These are phyloP conservation scores for Folsomia manolachei DNA, from an alignment of 2,888 invertebrate genomes.

Conservation along the genomic window DNA sequence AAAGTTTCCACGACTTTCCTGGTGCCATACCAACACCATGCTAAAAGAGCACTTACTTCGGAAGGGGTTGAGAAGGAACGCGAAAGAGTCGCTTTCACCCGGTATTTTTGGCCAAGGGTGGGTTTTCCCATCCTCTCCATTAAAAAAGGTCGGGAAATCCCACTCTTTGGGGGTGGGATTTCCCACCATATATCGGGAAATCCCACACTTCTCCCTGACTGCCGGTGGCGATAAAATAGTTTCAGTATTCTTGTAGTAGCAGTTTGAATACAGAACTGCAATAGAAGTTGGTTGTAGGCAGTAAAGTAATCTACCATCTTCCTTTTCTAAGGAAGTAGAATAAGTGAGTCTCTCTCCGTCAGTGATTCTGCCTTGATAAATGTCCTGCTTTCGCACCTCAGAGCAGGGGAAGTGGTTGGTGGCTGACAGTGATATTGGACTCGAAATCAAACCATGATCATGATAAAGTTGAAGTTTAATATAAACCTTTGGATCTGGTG, in stretches of 20 bases:
- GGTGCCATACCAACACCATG: not conserved
- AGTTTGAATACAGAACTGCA: not conserved
- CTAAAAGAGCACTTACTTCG: too few species aligned
- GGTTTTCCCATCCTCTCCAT: too few species aligned
- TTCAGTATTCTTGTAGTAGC: too few species aligned
- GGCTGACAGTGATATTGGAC: not conserved
- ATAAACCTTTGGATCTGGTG: not conserved
- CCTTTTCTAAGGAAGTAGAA: not conserved
- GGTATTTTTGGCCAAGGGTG: too few species aligned
- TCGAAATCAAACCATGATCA: not conserved
- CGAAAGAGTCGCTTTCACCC: too few species aligned
- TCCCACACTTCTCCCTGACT: too few species aligned
- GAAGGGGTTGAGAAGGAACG: too few species aligned
- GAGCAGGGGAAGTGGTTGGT: too few species aligned
- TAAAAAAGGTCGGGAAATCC: too few species aligned
- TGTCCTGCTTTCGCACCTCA: conserved; percentile 20
- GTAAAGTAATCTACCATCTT: not conserved
- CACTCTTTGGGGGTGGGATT: too few species aligned
- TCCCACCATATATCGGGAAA: too few species aligned
- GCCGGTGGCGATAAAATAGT: too few species aligned
- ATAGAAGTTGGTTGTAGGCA: not conserved
- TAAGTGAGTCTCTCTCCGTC: not conserved
- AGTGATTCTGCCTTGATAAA: conserved; percentile 17
- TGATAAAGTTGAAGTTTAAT: not conserved
- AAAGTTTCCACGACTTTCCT: not conserved